Conservation (phyloP, 2,113 vertebrate genomes). For the Eonycteris spelaea region DNA sequence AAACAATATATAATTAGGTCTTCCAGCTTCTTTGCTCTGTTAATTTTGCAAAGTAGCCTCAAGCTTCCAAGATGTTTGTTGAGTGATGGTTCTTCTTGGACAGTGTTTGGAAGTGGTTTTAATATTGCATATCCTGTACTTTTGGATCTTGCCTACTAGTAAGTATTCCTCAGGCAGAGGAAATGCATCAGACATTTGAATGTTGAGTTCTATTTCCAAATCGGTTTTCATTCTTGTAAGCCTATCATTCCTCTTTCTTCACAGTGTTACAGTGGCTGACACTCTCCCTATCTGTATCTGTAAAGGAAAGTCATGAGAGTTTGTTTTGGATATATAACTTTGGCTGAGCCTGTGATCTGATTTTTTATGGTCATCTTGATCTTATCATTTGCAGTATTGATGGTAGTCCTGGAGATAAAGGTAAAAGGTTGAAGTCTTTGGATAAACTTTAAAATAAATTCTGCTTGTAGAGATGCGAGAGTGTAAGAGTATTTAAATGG, state of each 20-base stretch:
- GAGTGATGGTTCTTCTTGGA: not conserved
- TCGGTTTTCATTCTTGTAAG: constrained; percentile 1
- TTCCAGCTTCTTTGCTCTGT: not conserved
- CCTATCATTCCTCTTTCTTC: not conserved
- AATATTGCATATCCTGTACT: not conserved
- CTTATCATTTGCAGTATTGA: not conserved
- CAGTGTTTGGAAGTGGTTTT: not conserved
- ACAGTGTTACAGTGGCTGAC: not conserved
- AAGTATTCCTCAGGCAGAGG: not conserved
- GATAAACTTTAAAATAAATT: not conserved
- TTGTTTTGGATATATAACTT: not conserved
- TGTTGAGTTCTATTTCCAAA: not conserved
- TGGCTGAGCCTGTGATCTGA: not conserved
- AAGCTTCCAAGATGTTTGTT: not conserved
- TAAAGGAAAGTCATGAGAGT: not conserved
- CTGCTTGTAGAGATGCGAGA: not conserved
- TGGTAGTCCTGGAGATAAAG: not conserved
- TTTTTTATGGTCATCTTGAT: not conserved
- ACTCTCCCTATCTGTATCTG: not conserved
- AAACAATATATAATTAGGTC: constrained; percentile 12
- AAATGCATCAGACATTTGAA: not conserved
- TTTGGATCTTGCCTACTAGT: not conserved
- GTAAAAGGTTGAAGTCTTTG: not conserved
- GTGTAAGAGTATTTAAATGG: constrained; percentile 26
- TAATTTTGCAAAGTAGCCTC: constrained; percentile 23